Evolutionary conservation across 2,797 vertebrate genomes (phyloP).

Genomic region (Prionace glauca): DNA sequence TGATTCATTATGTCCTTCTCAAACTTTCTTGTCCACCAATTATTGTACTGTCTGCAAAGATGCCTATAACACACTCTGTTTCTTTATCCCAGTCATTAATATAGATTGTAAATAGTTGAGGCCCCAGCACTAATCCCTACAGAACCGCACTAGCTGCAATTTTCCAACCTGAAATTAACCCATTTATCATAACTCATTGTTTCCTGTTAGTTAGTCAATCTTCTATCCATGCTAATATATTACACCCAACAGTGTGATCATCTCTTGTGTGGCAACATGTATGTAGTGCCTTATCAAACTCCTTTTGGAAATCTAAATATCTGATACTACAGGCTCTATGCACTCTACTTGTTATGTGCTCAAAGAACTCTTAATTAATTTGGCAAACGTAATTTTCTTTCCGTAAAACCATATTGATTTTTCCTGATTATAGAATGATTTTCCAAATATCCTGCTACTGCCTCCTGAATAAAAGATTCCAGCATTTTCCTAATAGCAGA

Average conservation of each 20-base stretch:
- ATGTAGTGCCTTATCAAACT: neutral
- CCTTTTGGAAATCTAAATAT: neutral
- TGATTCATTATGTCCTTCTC: neutral
- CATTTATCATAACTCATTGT: neutral
- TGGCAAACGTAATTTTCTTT: neutral
- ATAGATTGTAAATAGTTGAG: neutral
- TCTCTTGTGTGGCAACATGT: neutral
- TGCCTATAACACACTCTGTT: neutral
- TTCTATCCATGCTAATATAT: neutral
- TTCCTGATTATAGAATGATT: neutral
- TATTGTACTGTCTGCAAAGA: neutral
- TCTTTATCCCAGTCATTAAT: neutral
- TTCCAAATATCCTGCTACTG: neutral
- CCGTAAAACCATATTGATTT: neutral
- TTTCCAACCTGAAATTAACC: neutral
- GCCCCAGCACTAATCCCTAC: neutral
- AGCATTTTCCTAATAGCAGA: too few relatives aligned
- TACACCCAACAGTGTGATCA: neutral
- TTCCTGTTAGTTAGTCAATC: too few relatives aligned
- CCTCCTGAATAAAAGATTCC: too few relatives aligned
- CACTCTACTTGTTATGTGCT: neutral
- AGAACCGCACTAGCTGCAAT: neutral
- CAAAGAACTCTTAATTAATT: neutral
- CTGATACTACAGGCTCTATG: neutral
- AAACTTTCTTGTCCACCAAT: neutral